A percentile compares a stretch with the other conserved stretches of the same genome.
phyloP scores from a whole-genome alignment of 37 sponge, comb jelly and placozoan species.

The Chondrosia reniformis region DNA sequence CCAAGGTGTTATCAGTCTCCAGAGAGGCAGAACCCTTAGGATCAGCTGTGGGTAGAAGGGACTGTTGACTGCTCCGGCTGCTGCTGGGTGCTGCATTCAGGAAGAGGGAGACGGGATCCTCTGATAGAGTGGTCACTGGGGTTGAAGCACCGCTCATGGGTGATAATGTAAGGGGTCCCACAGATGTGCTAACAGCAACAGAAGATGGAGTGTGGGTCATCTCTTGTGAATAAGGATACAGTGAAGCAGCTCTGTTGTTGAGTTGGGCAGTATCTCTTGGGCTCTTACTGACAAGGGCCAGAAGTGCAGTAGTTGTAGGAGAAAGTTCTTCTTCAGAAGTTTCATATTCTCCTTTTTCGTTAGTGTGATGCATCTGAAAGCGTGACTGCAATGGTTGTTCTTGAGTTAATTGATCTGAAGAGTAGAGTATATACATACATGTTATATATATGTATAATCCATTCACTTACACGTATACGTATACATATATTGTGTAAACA shows the following conservation, averaged over 20 bases:
- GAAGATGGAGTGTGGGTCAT: constrained; percentile 13
- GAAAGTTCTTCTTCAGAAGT: background rate
- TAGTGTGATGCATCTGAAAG: background rate
- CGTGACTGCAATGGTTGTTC: background rate
- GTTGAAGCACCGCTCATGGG: too few species aligned
- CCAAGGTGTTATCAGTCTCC: too few species aligned
- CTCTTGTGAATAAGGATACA: too few species aligned
- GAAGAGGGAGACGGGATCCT: background rate
- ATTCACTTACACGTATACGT: too few species aligned
- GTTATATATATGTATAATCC: too few species aligned
- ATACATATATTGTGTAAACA: too few species aligned
- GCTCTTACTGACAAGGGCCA: background rate
- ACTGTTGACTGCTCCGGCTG: background rate
- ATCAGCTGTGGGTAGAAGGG: too few species aligned
- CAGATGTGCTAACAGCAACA: too few species aligned
- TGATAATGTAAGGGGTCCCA: background rate
- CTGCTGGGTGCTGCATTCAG: background rate
- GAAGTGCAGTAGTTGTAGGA: constrained; percentile 9
- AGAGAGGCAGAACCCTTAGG: too few species aligned
- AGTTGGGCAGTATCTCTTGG: too few species aligned
- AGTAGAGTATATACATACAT: background rate
- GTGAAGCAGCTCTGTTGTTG: too few species aligned
- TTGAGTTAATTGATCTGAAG: background rate
- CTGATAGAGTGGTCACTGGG: background rate
- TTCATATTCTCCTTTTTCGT: background rate